Evolutionary conservation across 1,140 invertebrate genomes (phyloP), one percentile per base, ranked within the genome.

Genomic region (Neodiprion virginianus): DNA sequence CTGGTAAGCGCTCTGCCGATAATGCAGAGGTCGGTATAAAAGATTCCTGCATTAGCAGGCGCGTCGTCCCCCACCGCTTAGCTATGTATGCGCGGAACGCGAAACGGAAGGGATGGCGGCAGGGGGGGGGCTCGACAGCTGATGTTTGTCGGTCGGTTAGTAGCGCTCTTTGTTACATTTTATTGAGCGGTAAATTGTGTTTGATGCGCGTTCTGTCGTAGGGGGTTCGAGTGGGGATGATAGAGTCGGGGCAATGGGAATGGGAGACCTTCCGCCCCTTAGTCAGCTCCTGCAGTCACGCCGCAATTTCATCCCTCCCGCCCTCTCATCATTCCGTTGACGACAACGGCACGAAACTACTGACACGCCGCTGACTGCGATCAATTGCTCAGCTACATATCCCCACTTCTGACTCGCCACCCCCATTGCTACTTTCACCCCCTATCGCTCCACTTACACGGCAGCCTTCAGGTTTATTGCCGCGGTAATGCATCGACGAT

Each of bases 161-260:
- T 69, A 69, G 14, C 67, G 14, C 67, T 69, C 67, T 69, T 69
- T 69, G 67, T 69, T 69, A 69, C 67, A 69, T 69, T 69, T 69
- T 69, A 69, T 69, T 69, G 67, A 69, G 67, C 67, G 67, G 67
- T 69, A 69, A 69, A 69, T 69, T 69, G 67, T 69, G 67, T 69
- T 69, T 69, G 67, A 69, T 69, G 67, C 67, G 67, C 67, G 40
- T 69, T 69, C 67, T 69, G 67, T 12, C 67, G 67, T 11, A 21
- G 67, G 67, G 67, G 67, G 67, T 47, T 47, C 4, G 21, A 21
- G 21, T 11, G 17, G 67, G 67, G 67, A 47, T 14, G 67, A 21
- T 69, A 12, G 67, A 12, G 21, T 11, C 17, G 67, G 67, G 67
- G 21, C 67, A 23, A 21, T 21, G 53, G 53, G n/a, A 17, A 7